These are phyloP conservation scores for Drosophila conformis DNA, from an alignment of 2,888 invertebrate species.

Conservation along the genomic window DNA sequence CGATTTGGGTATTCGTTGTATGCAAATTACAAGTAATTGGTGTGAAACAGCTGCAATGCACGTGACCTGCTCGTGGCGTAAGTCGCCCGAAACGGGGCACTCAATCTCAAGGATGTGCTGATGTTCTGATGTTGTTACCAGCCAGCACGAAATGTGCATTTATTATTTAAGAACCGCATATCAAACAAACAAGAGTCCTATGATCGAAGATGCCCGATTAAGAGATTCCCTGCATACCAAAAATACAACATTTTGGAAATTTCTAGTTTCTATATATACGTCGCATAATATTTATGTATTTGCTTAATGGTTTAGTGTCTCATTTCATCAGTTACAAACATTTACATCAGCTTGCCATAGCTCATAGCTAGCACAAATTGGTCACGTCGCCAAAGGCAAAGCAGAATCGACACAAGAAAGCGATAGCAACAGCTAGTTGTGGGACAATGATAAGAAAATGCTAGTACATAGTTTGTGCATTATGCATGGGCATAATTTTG, in stretches of 20 bases:
- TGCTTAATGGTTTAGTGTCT: not conserved
- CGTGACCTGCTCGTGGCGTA: slow-evolving; percentile 60
- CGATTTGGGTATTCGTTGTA: slow-evolving; percentile 62
- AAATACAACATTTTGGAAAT: not conserved
- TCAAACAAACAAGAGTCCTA: slow-evolving; percentile 15
- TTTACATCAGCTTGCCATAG: slow-evolving; percentile 2
- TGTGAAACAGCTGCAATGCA: slow-evolving; percentile 75
- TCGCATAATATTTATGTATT: too few species aligned
- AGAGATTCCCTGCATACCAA: not conserved
- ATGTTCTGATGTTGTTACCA: slow-evolving; percentile 3
- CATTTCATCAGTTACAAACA: not conserved
- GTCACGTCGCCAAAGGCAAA: slow-evolving; percentile 65
- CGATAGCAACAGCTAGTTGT: slow-evolving; percentile 31
- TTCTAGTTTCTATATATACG: not conserved
- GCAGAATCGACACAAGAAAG: slow-evolving; percentile 5
- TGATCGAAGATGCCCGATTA: not conserved
- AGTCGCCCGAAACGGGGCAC: slow-evolving; percentile 18
- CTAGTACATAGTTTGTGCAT: slow-evolving; percentile 68
- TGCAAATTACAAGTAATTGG: slow-evolving; percentile 79
- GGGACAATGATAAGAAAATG: slow-evolving; percentile 16
- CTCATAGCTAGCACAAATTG: slow-evolving; percentile 10
- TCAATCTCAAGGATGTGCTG: slow-evolving; percentile 33
- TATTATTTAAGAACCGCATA: slow-evolving; percentile 71
- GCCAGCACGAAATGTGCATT: slow-evolving; percentile 58
- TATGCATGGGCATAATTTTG: slow-evolving; percentile 62